These are phyloP conservation scores for Acleris emargana DNA, from an alignment of 2,888 invertebrate species.

Conservation along the genomic window DNA sequence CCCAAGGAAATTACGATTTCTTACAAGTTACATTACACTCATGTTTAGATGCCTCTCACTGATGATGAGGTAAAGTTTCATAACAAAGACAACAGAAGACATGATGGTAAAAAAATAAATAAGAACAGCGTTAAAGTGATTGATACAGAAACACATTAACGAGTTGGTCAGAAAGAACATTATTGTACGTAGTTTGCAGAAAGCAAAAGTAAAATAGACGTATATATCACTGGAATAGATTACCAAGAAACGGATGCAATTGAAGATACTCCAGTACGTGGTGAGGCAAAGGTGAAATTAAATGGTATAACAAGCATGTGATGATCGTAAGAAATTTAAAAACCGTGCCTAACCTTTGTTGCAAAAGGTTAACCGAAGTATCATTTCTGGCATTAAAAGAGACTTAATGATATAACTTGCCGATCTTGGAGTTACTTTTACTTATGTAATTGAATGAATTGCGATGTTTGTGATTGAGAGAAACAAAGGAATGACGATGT, in stretches of 20 bases:
- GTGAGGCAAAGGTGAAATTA: conserved; percentile 15
- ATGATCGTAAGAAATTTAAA: conserved; percentile 9
- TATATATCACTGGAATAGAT: conserved; percentile 25
- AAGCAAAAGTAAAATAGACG: conserved; percentile 42
- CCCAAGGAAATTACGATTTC: conserved; percentile 32
- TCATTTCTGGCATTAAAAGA: conserved; percentile 40
- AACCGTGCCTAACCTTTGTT: conserved; percentile 54
- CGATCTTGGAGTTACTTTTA: conserved; percentile 43
- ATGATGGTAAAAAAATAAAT: conserved; percentile 8
- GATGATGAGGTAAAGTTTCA: conserved; percentile 5
- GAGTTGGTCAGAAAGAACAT: conserved; percentile 6
- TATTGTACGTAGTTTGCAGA: conserved; percentile 37
- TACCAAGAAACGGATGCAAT: conserved; percentile 34
- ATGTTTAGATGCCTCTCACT: conserved; percentile 10
- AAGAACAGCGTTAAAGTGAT: conserved; percentile 26
- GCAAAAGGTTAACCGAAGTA: conserved; percentile 57
- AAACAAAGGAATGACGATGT: conserved; percentile 47
- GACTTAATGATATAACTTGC: conserved; percentile 31
- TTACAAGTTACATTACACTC: conserved; percentile 22
- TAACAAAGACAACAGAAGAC: conserved; percentile 14
- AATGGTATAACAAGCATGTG: conserved; percentile 20
- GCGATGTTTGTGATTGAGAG: conserved; percentile 51
- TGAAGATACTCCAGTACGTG: conserved; percentile 30
- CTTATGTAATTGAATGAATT: conserved; percentile 43
- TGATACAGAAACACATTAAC: conserved; percentile 31